Evolutionary conservation across 2,113 vertebrate genomes (phyloP).

Genomic region (Odontesthes bonariensis): DNA sequence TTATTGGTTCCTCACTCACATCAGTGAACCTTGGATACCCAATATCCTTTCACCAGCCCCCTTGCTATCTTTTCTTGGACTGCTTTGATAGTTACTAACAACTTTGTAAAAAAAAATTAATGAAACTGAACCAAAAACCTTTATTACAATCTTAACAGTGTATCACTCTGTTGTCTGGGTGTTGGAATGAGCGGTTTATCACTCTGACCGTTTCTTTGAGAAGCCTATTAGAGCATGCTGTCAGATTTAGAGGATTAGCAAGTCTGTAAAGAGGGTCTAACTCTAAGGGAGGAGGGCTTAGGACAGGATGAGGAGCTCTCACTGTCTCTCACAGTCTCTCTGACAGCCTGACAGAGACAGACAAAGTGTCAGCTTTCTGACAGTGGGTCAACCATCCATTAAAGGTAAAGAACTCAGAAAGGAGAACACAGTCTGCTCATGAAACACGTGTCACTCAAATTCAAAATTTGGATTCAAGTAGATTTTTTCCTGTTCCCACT

Average conservation of each 20-base stretch:
- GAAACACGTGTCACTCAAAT: slow-evolving; percentile 2
- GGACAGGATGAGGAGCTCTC: slow-evolving; percentile 25
- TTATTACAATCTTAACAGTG: slow-evolving; percentile 22
- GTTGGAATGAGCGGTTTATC: slow-evolving; percentile 43
- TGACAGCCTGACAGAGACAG: slow-evolving; percentile 32
- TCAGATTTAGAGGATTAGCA: slow-evolving; percentile 71
- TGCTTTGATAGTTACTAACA: background rate
- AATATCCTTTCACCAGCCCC: too few relatives aligned
- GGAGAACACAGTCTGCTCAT: background rate
- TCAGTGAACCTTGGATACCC: too few relatives aligned
- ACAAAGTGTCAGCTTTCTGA: slow-evolving; percentile 32
- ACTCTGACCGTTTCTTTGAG: slow-evolving; percentile 18
- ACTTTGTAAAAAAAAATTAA: too few relatives aligned
- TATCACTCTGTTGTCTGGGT: slow-evolving; percentile 41
- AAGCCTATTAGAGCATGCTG: slow-evolving; percentile 62
- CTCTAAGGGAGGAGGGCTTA: slow-evolving; percentile 40
- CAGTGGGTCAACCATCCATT: background rate
- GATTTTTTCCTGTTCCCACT: background rate
- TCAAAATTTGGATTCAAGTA: background rate
- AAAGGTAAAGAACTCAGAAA: background rate
- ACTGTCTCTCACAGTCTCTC: slow-evolving; percentile 17
- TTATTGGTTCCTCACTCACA: too few relatives aligned
- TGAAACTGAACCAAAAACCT: slow-evolving; percentile 14
- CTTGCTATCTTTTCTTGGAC: too few relatives aligned
- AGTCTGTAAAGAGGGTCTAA: slow-evolving; percentile 58